Evolutionary conservation across 1,140 invertebrate genomes (phyloP), one percentile per base, ranked within the genome.

Genomic region (Helicorthomorpha holstii): DNA sequence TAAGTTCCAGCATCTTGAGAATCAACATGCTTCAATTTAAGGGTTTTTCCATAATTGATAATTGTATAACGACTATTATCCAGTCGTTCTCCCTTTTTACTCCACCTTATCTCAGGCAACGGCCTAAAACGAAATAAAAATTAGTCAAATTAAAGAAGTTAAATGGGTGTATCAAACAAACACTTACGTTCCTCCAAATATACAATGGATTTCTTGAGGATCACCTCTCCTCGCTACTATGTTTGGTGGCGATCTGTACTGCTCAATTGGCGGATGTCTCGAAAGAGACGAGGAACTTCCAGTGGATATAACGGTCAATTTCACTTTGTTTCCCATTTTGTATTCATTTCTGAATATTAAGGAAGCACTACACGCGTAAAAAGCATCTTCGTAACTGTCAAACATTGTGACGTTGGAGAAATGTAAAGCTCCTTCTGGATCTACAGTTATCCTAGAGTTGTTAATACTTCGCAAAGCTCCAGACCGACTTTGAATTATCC

Each of bases 391-490:
- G 49, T 81, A 83, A 4, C 79, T 77, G 67, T 95, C 90, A n/a
- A 75, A 62, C 50, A 77, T 74, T 1, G 88, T 93, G 3, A 95
- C 82, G 69, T 94, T 93, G 24, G 87, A 89, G 69, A 94, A 94
- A 82, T 87, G 92, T 0, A 95, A 69, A 59, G 84, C 88, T 34
- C 90, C 90, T 70, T 93, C 89, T 0, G 89, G 89, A 68, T 94
- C 90, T 16, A 93, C 71, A 2, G 89, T 93, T 79, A 93, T 90
- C 51, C 90, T 74, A 0, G 87, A 89, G 60, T 85, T 88, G 62
- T 94, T 94, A 51, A 94, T 90, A 34, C 82, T 86, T 59, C 82
- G 82, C 49, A 93, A 80, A 47, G 77, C 77, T 24, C 84, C 85
- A 44, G 76, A 74, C 34, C 51, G 57, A 53, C 71, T 69, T 65